These are phyloP conservation scores for Cyprinella venusta DNA, from an alignment of 2,797 vertebrate species.

Conservation along the genomic window DNA sequence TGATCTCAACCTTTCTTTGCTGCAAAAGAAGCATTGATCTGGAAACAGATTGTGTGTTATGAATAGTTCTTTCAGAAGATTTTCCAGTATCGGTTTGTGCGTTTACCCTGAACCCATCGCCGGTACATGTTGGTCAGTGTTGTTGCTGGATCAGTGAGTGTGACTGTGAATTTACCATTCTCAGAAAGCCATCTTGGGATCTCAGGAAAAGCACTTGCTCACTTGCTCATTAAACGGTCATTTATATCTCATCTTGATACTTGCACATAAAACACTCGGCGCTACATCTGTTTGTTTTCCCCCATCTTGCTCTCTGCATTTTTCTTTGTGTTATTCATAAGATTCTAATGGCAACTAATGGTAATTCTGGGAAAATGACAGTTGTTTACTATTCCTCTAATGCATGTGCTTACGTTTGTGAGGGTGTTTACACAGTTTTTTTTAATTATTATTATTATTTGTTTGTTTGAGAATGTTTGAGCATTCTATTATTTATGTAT, in stretches of 20 bases:
- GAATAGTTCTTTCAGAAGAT: not conserved
- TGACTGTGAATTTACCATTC: not conserved
- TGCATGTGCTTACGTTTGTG: not conserved
- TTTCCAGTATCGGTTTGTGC: not conserved
- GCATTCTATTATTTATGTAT: not conserved
- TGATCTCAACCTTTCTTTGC: not conserved
- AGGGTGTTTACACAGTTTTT: not conserved
- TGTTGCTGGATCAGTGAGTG: not conserved
- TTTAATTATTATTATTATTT: not conserved
- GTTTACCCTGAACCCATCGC: not conserved
- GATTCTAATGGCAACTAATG: not conserved
- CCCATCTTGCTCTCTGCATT: not conserved
- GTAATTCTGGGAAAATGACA: not conserved
- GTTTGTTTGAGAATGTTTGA: not conserved
- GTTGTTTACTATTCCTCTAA: not conserved
- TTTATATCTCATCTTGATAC: constrained; percentile 5
- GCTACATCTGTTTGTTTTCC: not conserved
- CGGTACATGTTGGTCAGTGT: not conserved
- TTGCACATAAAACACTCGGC: not conserved
- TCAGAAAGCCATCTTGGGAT: constrained; percentile 5
- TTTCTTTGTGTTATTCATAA: not conserved
- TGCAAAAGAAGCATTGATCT: not conserved
- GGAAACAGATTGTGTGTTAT: not conserved
- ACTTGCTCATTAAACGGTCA: not conserved
- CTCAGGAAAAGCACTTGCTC: not conserved